Percentiles rank a stretch among this genome's conserved stretches.
Evolutionary conservation across 2,113 vertebrate species (phyloP).

Genomic region (Indicator maculatus): DNA sequence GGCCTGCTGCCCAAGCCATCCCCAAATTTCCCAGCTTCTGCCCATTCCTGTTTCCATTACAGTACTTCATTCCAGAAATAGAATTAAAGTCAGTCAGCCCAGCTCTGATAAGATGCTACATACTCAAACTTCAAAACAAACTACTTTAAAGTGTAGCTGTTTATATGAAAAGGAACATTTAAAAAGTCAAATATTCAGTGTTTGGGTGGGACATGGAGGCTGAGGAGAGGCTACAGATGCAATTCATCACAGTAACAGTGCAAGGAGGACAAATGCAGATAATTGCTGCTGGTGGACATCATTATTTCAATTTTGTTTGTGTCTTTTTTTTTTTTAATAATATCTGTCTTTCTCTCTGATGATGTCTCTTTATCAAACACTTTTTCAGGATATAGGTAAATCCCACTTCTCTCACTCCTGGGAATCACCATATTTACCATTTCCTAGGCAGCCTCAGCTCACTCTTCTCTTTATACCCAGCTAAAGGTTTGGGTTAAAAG

Average conservation of each 20-base stretch:
- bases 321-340: neutral
- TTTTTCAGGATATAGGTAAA: neutral
- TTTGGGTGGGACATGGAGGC: neutral
- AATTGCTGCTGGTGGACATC: neutral
- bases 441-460: neutral
- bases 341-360: neutral
- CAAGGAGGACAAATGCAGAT: fast-evolving
- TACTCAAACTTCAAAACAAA: neutral
- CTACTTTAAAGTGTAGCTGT: neutral
- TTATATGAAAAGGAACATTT: neutral
- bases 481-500: conserved; percentile 5
- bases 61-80: neutral
- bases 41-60: neutral
- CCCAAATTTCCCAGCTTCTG: neutral
- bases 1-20: neutral
- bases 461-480: neutral
- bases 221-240: neutral
- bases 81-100: neutral
- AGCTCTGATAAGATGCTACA: neutral
- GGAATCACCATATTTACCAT: neutral
- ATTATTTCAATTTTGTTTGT: neutral
- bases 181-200: neutral
- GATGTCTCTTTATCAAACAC: neutral
- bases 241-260: neutral
- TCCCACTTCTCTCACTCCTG: neutral